Evolutionary conservation across 2,888 invertebrate genomes (phyloP).

Genomic region (Camptogramma bilineatum): DNA sequence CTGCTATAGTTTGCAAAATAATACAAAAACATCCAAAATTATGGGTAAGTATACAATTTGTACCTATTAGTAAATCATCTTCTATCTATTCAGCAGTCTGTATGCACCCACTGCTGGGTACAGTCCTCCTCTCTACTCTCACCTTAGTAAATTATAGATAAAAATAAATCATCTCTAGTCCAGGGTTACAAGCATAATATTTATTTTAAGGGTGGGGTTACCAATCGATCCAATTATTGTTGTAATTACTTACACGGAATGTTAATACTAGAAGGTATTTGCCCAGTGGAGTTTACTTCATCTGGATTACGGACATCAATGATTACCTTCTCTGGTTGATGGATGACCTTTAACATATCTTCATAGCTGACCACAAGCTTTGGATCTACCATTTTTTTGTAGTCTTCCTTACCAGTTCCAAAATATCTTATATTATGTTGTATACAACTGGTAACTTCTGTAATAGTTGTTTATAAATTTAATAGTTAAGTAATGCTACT

Average conservation of each 20-base stretch:
- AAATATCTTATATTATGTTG: slow-evolving; percentile 37
- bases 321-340: slow-evolving; percentile 82
- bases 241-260: slow-evolving; percentile 87
- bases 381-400: slow-evolving; percentile 68
- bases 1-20: too few species aligned
- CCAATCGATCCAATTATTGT: background rate
- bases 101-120: too few species aligned
- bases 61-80: too few species aligned
- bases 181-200: background rate
- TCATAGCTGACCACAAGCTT: slow-evolving; percentile 72
- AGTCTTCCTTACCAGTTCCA: slow-evolving; percentile 37
- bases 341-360: slow-evolving; percentile 71
- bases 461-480: slow-evolving; percentile 14
- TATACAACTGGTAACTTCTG: slow-evolving; percentile 25
- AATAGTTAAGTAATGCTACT: background rate
- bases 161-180: too few species aligned
- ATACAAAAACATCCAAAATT: too few species aligned
- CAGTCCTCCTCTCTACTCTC: too few species aligned
- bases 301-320: slow-evolving; percentile 92
- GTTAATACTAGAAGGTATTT: slow-evolving; percentile 90
- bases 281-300: slow-evolving; percentile 88
- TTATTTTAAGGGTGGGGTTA: background rate
- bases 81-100: too few species aligned
- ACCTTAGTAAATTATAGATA: too few species aligned
- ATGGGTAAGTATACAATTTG: too few species aligned